These are phyloP conservation scores for Perca schrenkii DNA, from an alignment of 2,113 vertebrate species.

Conservation along the genomic window DNA sequence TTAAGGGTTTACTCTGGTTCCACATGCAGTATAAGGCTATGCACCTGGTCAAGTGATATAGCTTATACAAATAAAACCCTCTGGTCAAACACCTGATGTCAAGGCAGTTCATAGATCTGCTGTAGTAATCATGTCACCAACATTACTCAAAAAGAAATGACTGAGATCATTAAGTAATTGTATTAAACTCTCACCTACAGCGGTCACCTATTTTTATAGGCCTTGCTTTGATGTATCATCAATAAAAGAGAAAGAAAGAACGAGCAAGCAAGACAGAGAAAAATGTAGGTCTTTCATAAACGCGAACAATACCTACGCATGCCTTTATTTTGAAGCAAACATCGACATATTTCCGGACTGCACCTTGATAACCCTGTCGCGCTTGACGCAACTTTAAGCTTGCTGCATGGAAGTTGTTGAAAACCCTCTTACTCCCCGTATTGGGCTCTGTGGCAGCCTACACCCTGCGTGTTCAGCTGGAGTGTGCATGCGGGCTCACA, in stretches of 20 bases:
- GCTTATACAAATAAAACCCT: background rate
- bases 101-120: background rate
- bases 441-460: background rate
- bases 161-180: background rate
- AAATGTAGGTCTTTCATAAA: background rate
- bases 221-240: background rate
- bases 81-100: background rate
- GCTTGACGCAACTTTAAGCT: conserved; percentile 8
- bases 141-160: background rate
- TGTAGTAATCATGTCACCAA: background rate
- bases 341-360: background rate
- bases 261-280: too few species aligned
- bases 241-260: background rate
- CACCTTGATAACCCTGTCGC: rapidly evolving
- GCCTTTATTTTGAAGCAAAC: conserved; percentile 54
- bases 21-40: background rate
- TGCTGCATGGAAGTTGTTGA: conserved; percentile 56
- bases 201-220: background rate
- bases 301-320: background rate
- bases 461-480: background rate
- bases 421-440: background rate
- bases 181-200: background rate
- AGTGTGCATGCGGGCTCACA: background rate
- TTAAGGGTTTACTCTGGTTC: background rate
- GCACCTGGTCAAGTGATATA: background rate